Evolutionary conservation across 2,797 vertebrate species (phyloP), one percentile per base, ranked within the genome.

Genomic region (Eutrigla gurnardus): DNA sequence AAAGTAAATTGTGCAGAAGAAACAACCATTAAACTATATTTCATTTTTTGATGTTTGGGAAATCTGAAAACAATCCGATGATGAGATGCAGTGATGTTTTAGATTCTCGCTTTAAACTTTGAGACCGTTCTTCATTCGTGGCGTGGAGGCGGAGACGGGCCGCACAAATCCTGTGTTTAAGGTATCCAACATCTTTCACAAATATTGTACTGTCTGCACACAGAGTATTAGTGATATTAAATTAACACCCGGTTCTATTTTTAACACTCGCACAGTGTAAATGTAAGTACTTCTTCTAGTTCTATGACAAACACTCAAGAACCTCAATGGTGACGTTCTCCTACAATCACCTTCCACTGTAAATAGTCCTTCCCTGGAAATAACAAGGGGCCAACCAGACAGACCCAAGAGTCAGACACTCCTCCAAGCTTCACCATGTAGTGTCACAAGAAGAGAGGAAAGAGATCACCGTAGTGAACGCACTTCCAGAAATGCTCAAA

Each of bases 1-100:
- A 74, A 25, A 85, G 78, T 73, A 78, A 85, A 85, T 58, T 70
- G 67, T 65, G 69, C 65, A 73, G 77, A 54, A 61, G 79, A 82
- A 73, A 50, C 35, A 55, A 52, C 81, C 66, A 75, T 68, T 0
- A 36, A 74, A 73, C 61, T 45, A 80, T 42, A 73, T 75, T 80
- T 66, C 3, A 73, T 81, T 83, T 83, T 73, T 67, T 69, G 69
- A 80, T 2, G 2, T 61, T 40, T 66, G 25, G 72, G 63, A 46
- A 77, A 61, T 61, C 36, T 59, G 50, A 72, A 65, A 39, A 73
- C 8, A 67, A 76, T 66, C 11, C 61, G 52, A 69, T 66, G 66
- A 73, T 75, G 46, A 49, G 60, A 83, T 50, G 57, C 67, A 67
- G n/a, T 53, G 61, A 74, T 77, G 60, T 75, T 77, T 75, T 18